Evolutionary conservation across 1,140 invertebrate species (phyloP).

Genomic region (Pogonomyrmex californicus): DNA sequence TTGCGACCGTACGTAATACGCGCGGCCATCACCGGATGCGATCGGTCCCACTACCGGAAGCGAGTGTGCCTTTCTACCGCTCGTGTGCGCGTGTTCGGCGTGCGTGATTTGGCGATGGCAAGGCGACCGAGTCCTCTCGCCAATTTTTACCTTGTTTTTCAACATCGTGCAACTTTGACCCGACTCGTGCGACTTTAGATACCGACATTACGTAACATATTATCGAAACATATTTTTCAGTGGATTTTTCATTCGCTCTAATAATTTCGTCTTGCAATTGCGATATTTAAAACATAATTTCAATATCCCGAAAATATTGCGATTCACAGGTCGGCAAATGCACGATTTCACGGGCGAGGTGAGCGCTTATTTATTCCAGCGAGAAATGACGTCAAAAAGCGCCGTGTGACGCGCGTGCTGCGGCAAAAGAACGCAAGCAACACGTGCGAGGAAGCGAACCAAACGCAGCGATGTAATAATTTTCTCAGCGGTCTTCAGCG

Average conservation of each 20-base stretch:
- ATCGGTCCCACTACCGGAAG: constrained; percentile 73
- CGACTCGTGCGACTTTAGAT: background rate
- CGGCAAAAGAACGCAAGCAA: background rate
- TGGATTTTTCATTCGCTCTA: background rate
- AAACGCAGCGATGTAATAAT: constrained; percentile 25
- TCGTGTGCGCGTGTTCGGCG: constrained; percentile 52
- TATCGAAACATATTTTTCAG: background rate
- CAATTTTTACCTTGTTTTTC: background rate
- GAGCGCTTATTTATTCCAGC: constrained; percentile 35
- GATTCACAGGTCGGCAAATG: background rate
- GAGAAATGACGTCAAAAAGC: constrained; percentile 52
- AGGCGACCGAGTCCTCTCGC: background rate
- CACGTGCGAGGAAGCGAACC: constrained; percentile 16
- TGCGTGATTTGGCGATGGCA: constrained; percentile 40
- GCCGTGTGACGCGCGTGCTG: constrained; percentile 8
- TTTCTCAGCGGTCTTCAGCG: background rate
- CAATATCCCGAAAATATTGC: background rate
- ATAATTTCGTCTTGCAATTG: background rate
- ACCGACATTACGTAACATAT: background rate
- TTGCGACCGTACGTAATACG: constrained; percentile 62
- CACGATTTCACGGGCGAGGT: background rate
- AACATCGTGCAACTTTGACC: background rate
- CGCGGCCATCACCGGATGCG: constrained; percentile 71
- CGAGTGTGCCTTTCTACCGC: constrained; percentile 72
- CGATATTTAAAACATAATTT: background rate